These are phyloP conservation scores for Rhodeus uyekii DNA, from an alignment of 2,797 vertebrate genomes.

Conservation along the genomic window DNA sequence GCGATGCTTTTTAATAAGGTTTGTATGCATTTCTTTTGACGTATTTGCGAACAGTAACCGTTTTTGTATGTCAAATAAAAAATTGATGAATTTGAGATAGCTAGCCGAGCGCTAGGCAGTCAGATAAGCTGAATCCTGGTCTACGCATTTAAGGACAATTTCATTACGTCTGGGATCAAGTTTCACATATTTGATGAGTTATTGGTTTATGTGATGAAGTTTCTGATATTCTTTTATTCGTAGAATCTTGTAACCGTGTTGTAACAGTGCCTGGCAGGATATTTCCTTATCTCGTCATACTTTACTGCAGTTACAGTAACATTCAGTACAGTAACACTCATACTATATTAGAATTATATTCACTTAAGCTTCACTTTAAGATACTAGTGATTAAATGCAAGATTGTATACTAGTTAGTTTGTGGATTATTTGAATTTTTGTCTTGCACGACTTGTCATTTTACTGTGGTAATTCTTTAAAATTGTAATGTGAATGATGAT, in stretches of 20 bases:
- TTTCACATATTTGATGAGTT: not conserved
- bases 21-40: accelerated
- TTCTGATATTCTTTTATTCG: not conserved
- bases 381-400: not conserved
- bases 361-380: too few species aligned
- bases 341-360: too few species aligned
- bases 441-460: not conserved
- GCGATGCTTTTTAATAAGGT: slow-evolving; percentile 76
- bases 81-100: not conserved
- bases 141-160: not conserved
- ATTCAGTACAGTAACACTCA: not conserved
- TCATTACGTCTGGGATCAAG: not conserved
- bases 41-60: not conserved
- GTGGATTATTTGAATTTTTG: not conserved
- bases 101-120: not conserved
- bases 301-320: not conserved
- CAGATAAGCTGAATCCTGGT: not conserved
- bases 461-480: not conserved
- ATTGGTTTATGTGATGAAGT: not conserved
- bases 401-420: not conserved
- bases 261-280: not conserved
- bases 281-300: not conserved
- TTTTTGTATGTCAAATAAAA: not conserved
- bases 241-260: not conserved
- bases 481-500: not conserved